These are phyloP conservation scores for Trigoniulus corallinus DNA, from an alignment of 1,140 invertebrate genomes.

Conservation along the genomic window DNA sequence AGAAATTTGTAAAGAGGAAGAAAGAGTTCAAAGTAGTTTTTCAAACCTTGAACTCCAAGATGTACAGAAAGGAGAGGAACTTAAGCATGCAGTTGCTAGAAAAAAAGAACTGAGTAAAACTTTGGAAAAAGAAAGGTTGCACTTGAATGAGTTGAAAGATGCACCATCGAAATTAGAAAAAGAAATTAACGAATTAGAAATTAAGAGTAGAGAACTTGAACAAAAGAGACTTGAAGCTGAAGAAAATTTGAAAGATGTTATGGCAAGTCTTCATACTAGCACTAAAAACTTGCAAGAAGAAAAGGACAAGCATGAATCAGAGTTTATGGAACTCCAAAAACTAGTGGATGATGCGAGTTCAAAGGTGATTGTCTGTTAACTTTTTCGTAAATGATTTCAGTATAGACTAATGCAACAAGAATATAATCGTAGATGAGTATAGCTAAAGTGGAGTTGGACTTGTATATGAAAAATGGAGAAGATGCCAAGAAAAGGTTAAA, in stretches of 20 bases:
- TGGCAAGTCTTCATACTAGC: conserved; percentile 10
- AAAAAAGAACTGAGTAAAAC: conserved; percentile 25
- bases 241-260: conserved; percentile 7
- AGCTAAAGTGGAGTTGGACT: conserved; percentile 61
- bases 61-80: conserved; percentile 24
- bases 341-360: conserved; percentile 21
- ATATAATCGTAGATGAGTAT: conserved; percentile 53
- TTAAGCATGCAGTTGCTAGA: conserved; percentile 30
- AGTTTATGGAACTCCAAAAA: conserved; percentile 18
- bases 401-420: background rate
- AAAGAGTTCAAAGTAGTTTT: conserved; percentile 25
- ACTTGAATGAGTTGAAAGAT: conserved; percentile 8
- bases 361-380: conserved; percentile 42
- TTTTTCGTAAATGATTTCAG: background rate
- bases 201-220: conserved; percentile 6
- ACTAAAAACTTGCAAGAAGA: conserved; percentile 17
- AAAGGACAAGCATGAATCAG: conserved; percentile 14
- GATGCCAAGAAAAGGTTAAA: conserved; percentile 55
- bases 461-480: conserved; percentile 59
- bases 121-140: too few relatives aligned
- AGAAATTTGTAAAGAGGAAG: conserved; percentile 20
- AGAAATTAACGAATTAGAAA: background rate
- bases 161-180: background rate
- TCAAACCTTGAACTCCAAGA: conserved; percentile 27
- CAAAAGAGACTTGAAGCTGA: conserved; percentile 10